phyloP scores from a whole-genome alignment of 2,797 vertebrate species.

The Cirrhinus molitorella region DNA sequence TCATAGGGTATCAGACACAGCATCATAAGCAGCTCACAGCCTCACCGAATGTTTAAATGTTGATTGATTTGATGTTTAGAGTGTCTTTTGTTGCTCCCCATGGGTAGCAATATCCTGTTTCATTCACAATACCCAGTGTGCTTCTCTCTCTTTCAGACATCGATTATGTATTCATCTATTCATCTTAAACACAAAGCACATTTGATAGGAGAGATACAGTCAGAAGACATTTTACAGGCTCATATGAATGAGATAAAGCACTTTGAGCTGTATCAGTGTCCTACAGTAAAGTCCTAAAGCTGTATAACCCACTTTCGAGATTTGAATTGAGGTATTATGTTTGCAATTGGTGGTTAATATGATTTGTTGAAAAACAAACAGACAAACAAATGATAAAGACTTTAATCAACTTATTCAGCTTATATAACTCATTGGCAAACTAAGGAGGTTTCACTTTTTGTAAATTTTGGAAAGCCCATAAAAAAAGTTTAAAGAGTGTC shows the following conservation, averaged over 20 bases:
- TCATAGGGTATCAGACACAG: neutral
- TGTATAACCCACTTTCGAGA: neutral
- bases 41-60: conserved; percentile 45
- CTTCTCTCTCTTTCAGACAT: conserved; percentile 19
- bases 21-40: neutral
- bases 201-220: conserved; percentile 39
- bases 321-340: conserved; percentile 1
- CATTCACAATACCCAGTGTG: conserved; percentile 31
- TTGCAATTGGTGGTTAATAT: neutral
- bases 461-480: conserved; percentile 4
- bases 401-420: neutral
- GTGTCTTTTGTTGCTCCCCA: conserved; percentile 13
- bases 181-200: conserved; percentile 30
- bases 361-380: neutral
- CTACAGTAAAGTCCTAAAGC: neutral
- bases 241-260: conserved; percentile 19
- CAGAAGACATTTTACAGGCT: conserved; percentile 39
- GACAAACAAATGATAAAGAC: neutral
- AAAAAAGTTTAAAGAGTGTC: conserved; percentile 10
- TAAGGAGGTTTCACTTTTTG: conserved; percentile 13
- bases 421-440: neutral
- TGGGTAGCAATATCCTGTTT: conserved; percentile 40
- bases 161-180: conserved; percentile 42
- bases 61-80: conserved; percentile 55
- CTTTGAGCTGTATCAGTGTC: conserved; percentile 10